Evolutionary conservation across 2,888 invertebrate genomes (phyloP).

Genomic region (Papilio protenor): DNA sequence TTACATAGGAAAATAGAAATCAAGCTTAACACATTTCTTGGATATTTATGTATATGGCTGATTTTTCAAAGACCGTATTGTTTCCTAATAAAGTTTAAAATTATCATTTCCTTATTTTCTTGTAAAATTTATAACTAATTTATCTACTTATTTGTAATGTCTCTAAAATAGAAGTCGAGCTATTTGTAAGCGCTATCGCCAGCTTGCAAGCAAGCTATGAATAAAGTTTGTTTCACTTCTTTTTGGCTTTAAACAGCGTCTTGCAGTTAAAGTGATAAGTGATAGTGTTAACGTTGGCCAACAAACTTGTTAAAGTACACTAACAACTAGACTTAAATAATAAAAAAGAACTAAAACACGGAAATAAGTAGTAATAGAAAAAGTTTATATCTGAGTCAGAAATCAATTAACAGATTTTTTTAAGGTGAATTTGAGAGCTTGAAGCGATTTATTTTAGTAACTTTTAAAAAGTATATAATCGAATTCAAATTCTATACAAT

Average conservation of each 20-base stretch:
- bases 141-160: too few relatives aligned
- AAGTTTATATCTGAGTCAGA: neutral
- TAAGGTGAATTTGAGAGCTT: neutral
- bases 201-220: conserved; percentile 3
- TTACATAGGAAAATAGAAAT: too few relatives aligned
- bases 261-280: neutral
- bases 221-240: conserved; percentile 14
- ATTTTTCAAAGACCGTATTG: too few relatives aligned
- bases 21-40: too few relatives aligned
- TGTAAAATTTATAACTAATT: neutral
- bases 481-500: neutral
- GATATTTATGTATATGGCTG: too few relatives aligned
- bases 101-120: too few relatives aligned
- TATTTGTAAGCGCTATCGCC: conserved; percentile 13
- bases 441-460: too few relatives aligned
- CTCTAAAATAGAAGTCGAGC: neutral
- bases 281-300: neutral
- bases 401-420: neutral
- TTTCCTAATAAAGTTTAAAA: too few relatives aligned
- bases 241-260: neutral
- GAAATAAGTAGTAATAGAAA: neutral
- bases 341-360: neutral
- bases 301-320: neutral
- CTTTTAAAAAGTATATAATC: neutral
- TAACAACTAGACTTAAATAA: neutral